Conservation (phyloP, 2,888 invertebrate species). For the Andricus curvator region DNA sequence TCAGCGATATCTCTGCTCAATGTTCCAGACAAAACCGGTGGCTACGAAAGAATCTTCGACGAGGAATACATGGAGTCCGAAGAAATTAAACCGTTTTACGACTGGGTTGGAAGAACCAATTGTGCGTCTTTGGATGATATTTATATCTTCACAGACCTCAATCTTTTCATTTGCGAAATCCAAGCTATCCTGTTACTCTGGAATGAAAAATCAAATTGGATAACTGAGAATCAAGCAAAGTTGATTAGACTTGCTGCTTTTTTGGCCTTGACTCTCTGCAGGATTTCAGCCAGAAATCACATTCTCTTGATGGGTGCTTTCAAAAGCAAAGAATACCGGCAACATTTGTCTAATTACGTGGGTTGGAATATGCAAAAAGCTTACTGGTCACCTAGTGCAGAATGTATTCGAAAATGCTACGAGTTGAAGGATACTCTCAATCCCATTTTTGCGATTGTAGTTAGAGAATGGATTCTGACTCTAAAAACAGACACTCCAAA, state of each 20-base stretch:
- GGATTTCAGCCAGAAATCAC: neutral
- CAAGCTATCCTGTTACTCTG: neutral
- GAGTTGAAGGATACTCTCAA: neutral
- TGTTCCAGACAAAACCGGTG: neutral
- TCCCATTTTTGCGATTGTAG: neutral
- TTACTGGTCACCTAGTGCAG: neutral
- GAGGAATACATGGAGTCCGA: neutral
- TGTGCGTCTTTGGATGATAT: neutral
- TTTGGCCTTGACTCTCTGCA: neutral
- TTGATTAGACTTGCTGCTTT: neutral
- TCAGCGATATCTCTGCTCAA: neutral
- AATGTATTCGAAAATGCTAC: neutral
- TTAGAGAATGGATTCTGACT: neutral
- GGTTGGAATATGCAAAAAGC: slow-evolving; percentile 2
- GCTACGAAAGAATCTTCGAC: neutral
- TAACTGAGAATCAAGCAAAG: neutral
- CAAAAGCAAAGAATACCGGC: neutral
- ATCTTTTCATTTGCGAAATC: neutral
- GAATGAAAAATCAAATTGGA: neutral
- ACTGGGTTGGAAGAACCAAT: neutral
- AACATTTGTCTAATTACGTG: neutral
- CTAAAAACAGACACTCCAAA: neutral
- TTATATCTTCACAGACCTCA: neutral
- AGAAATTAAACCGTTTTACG: slow-evolving; percentile 2
- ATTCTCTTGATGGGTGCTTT: neutral